Conservation (phyloP, 2,888 invertebrate species). For the Polymixis lichenea region DNA sequence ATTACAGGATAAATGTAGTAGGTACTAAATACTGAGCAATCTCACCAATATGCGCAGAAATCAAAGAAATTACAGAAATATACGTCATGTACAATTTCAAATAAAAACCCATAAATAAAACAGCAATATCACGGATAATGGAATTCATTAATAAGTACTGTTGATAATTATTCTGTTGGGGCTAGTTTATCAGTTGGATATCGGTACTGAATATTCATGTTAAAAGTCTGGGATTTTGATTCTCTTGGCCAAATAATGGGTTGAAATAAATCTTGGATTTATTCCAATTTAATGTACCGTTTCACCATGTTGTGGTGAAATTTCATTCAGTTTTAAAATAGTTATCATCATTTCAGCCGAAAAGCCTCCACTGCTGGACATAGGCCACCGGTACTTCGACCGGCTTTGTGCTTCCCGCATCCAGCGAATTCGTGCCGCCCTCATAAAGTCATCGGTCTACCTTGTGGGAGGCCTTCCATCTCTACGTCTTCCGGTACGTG, state of each 20-base stretch:
- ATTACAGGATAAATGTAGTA: too few species aligned
- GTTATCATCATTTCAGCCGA: too few species aligned
- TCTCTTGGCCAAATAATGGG: neutral
- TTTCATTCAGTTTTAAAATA: neutral
- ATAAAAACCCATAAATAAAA: neutral
- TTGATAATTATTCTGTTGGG: slow-evolving; percentile 51
- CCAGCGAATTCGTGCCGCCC: too few species aligned
- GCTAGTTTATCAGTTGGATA: slow-evolving; percentile 40
- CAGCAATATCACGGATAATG: slow-evolving; percentile 12
- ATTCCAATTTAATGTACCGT: neutral
- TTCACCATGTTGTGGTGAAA: neutral
- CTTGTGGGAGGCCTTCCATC: too few species aligned
- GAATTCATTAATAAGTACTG: slow-evolving; percentile 33
- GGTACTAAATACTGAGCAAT: neutral
- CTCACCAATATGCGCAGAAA: neutral
- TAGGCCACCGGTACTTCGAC: too few species aligned
- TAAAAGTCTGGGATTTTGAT: slow-evolving; percentile 36
- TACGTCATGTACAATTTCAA: neutral
- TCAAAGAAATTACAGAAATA: too few species aligned
- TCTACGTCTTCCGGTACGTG: too few species aligned
- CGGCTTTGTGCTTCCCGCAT: too few species aligned
- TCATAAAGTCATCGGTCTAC: too few species aligned
- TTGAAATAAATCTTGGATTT: slow-evolving; percentile 21
- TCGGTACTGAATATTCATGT: slow-evolving; percentile 34
- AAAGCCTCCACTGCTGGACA: too few species aligned